Conservation (phyloP, 2,113 vertebrate species). For the Ranitomeya imitator region DNA sequence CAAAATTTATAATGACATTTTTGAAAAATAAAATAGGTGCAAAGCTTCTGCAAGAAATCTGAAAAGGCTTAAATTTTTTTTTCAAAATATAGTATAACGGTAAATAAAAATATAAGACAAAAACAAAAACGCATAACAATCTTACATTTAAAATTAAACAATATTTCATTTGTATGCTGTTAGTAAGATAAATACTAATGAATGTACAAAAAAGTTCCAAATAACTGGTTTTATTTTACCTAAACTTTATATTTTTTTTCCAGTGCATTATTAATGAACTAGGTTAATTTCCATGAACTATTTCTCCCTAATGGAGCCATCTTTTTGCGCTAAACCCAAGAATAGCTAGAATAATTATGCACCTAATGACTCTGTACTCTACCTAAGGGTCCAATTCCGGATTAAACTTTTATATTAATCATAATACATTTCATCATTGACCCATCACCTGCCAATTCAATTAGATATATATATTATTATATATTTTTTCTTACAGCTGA, state of each 20-base stretch:
- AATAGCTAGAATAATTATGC: neutral
- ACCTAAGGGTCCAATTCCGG: neutral
- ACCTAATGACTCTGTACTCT: neutral
- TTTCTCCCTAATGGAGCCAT: neutral
- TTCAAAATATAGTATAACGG: too few species aligned
- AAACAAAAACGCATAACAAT: too few species aligned
- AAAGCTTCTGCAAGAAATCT: too few species aligned
- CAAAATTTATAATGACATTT: too few species aligned
- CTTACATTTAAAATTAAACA: too few species aligned
- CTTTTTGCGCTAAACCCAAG: neutral
- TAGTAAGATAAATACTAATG: neutral
- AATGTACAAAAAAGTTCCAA: neutral
- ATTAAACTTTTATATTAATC: neutral
- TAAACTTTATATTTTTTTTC: neutral
- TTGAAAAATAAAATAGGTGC: too few species aligned
- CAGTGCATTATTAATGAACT: neutral
- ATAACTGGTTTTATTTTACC: neutral
- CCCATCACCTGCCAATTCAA: slow-evolving; percentile 32
- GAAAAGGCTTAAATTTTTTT: too few species aligned
- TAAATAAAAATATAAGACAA: too few species aligned
- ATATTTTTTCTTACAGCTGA: slow-evolving; percentile 62
- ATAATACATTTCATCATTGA: neutral
- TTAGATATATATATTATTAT: slow-evolving; percentile 33
- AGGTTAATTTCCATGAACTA: neutral
- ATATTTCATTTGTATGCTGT: too few species aligned